phyloP scores from a whole-genome alignment of 2,797 vertebrate genomes.

The Eulemur mongoz region DNA sequence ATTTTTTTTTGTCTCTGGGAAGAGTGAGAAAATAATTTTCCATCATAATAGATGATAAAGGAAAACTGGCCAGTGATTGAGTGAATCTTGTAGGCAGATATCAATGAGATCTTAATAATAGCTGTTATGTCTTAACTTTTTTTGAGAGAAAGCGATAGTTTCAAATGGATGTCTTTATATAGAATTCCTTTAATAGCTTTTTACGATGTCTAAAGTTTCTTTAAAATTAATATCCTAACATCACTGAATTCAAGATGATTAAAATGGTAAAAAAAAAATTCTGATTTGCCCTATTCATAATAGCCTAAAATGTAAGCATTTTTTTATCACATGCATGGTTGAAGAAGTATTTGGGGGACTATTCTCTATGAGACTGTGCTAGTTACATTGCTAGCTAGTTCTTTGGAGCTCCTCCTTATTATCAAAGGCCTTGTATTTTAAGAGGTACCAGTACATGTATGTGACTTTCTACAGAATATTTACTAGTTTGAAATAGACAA shows the following conservation, averaged over 20 bases:
- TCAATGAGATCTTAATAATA: not conserved
- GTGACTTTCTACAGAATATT: conserved; percentile 5
- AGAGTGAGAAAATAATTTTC: not conserved
- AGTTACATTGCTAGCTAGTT: not conserved
- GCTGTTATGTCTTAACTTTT: not conserved
- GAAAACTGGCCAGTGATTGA: not conserved
- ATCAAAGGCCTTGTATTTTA: not conserved
- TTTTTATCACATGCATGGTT: not conserved
- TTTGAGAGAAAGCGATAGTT: not conserved
- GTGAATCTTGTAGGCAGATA: not conserved
- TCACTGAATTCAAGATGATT: not conserved
- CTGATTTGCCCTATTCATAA: not conserved
- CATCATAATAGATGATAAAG: not conserved
- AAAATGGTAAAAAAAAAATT: not conserved
- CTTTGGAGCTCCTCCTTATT: not conserved
- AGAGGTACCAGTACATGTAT: not conserved
- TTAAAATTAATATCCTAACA: not conserved
- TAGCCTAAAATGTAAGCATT: not conserved
- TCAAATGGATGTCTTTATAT: not conserved
- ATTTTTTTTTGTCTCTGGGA: not conserved
- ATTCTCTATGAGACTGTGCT: not conserved
- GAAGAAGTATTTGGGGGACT: not conserved
- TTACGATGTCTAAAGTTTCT: not conserved
- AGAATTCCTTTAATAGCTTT: not conserved
- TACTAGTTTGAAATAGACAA: conserved; percentile 24